These are phyloP conservation scores for Adelognathus sp. DNA, from an alignment of 2,888 invertebrate species.

Conservation along the genomic window DNA sequence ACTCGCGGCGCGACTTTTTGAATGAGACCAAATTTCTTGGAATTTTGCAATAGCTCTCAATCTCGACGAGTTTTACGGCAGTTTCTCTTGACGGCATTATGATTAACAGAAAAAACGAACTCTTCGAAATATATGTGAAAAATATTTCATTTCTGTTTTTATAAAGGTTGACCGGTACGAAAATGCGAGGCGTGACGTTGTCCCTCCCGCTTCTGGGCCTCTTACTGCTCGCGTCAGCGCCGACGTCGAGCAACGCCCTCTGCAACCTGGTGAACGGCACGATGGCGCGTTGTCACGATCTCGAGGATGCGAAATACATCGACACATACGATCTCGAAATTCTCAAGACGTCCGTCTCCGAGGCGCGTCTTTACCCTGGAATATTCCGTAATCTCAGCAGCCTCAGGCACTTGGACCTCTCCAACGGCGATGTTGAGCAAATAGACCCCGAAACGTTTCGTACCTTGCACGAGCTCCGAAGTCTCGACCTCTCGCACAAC, in stretches of 20 bases:
- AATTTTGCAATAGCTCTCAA: too few relatives aligned
- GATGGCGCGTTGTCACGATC: constrained; percentile 68
- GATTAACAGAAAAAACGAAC: too few relatives aligned
- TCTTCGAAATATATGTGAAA: not conserved
- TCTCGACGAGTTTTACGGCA: too few relatives aligned
- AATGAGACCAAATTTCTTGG: too few relatives aligned
- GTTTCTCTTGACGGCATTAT: too few relatives aligned
- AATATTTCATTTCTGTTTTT: not conserved
- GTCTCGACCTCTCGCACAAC: constrained; percentile 85
- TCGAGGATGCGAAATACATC: constrained; percentile 73
- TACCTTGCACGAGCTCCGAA: constrained; percentile 84
- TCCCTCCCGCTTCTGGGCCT: constrained; percentile 63
- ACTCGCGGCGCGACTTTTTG: too few relatives aligned
- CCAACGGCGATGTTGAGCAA: constrained; percentile 84
- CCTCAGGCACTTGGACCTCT: constrained; percentile 85
- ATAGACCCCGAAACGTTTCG: constrained; percentile 83
- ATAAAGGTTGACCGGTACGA: constrained; percentile 65
- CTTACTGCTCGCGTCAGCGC: constrained; percentile 62
- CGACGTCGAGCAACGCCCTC: constrained; percentile 64
- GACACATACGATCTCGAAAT: constrained; percentile 68
- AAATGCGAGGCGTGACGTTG: constrained; percentile 69
- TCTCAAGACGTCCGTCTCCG: constrained; percentile 62
- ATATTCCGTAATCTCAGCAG: constrained; percentile 82
- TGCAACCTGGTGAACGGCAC: constrained; percentile 69
- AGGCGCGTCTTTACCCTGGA: constrained; percentile 61